phyloP scores from a whole-genome alignment of 2,797 vertebrate species.

The Prionace glauca region DNA sequence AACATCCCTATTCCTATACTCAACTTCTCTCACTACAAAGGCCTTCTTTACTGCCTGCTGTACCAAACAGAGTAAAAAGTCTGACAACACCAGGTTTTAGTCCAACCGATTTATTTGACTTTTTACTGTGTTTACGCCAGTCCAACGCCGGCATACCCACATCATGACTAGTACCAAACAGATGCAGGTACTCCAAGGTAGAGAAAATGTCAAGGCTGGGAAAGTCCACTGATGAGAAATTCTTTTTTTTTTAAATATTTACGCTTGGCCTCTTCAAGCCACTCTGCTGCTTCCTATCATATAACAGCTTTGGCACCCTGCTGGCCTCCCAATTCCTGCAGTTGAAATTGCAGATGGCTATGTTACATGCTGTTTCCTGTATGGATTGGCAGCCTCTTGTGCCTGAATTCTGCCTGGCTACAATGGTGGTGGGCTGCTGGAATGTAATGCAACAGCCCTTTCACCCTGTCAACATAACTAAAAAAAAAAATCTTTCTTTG shows the following conservation, averaged over 20 bases:
- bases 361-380: not conserved
- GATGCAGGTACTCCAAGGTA: not conserved
- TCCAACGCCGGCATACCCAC: no score
- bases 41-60: no score
- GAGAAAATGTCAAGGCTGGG: not conserved
- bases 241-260: not conserved
- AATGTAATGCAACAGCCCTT: not conserved
- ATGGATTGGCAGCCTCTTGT: not conserved
- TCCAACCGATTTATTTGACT: no score
- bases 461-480: not conserved
- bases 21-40: no score
- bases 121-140: no score
- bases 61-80: not conserved
- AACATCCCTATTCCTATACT: no score
- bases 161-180: not conserved
- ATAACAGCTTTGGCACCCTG: not conserved
- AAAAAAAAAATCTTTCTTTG: not conserved
- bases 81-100: no score
- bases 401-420: not conserved
- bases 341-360: not conserved
- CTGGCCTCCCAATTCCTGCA: not conserved
- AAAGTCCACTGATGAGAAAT: not conserved
- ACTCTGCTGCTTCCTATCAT: not conserved
- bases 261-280: not conserved
- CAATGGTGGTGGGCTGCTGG: not conserved